Conservation (phyloP, 2,113 vertebrate species). For the Planiliza haematocheilus region DNA sequence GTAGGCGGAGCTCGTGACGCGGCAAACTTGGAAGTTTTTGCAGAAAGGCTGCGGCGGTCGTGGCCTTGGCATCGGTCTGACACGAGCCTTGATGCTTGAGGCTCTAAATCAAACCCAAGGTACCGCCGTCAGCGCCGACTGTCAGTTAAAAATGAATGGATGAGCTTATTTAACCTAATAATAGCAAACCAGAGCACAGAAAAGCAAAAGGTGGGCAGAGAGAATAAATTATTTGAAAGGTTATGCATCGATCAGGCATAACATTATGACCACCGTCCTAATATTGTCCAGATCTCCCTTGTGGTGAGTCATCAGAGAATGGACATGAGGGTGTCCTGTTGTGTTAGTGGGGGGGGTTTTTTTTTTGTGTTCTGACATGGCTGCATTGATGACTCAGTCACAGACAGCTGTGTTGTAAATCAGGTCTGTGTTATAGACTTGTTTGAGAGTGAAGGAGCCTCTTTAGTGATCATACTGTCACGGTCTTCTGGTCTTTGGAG, state of each 20-base stretch:
- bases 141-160: slow-evolving; percentile 46
- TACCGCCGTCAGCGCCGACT: slow-evolving; percentile 37
- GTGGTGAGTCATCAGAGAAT: too few relatives aligned
- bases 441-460: too few relatives aligned
- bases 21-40: slow-evolving; percentile 6
- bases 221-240: neutral
- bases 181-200: slow-evolving; percentile 36
- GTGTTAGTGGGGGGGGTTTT: too few relatives aligned
- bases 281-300: too few relatives aligned
- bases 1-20: neutral
- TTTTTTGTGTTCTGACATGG: too few relatives aligned
- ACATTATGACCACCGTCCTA: too few relatives aligned
- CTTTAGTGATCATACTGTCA: too few relatives aligned
- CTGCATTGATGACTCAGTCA: too few relatives aligned
- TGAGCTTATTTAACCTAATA: slow-evolving; percentile 49
- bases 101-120: slow-evolving; percentile 63
- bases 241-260: neutral
- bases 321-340: too few relatives aligned
- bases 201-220: neutral
- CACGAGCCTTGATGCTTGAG: slow-evolving; percentile 41
- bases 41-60: slow-evolving; percentile 22
- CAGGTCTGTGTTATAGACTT: too few relatives aligned
- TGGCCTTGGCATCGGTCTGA: slow-evolving; percentile 43
- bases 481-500: too few relatives aligned
- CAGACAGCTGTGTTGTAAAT: too few relatives aligned